Conservation (phyloP, 2,888 invertebrate genomes). For the Ypsolopha sequella region DNA sequence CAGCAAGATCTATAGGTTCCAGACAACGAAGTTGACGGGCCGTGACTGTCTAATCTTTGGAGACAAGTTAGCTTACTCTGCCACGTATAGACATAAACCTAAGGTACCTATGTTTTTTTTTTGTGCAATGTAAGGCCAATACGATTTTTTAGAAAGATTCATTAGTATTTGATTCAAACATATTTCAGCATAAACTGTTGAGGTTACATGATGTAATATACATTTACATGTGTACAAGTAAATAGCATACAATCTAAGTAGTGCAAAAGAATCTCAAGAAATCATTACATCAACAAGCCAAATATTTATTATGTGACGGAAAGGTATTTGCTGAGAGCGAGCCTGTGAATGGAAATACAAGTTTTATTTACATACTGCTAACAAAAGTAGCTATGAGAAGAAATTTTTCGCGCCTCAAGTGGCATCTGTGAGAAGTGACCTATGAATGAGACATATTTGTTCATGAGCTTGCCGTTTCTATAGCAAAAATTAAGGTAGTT, state of each 20-base stretch:
- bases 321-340: conserved; percentile 7
- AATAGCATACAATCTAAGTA: too few species aligned
- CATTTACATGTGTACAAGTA: too few species aligned
- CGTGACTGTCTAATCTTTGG: background rate
- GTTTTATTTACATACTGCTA: conserved; percentile 17
- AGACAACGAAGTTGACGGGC: background rate
- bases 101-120: too few species aligned
- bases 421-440: background rate
- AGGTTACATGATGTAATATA: too few species aligned
- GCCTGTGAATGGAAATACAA: conserved; percentile 22
- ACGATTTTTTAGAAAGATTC: too few species aligned
- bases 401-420: conserved; percentile 12
- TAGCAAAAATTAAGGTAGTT: conserved; percentile 5
- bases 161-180: too few species aligned
- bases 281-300: conserved; percentile 1
- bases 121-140: too few species aligned
- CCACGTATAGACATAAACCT: too few species aligned
- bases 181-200: too few species aligned
- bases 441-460: background rate
- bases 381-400: conserved; percentile 12
- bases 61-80: too few species aligned
- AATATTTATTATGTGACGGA: conserved; percentile 24
- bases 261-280: too few species aligned
- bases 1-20: background rate
- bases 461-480: background rate